Base-by-base conservation (phyloP, 2,113 vertebrate species). In the Bagarius yarrelli region DNA sequence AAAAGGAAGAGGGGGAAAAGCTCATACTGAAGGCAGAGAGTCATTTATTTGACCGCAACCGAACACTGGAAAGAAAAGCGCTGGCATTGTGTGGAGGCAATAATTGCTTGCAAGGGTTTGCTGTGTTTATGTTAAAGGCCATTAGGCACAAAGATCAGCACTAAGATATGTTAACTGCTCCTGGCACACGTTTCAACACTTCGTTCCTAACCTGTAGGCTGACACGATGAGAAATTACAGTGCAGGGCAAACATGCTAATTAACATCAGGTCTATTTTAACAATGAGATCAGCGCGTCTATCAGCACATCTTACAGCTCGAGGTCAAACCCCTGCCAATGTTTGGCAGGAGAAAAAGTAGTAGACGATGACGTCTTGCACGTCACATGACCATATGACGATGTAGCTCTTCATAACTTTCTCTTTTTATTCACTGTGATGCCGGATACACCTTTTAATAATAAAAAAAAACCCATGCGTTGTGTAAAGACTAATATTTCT, bases 41-140 rank as follows among this genome's bases (percentile, higher is more conserved):
- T 91, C 89, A 90, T 91, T 93, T 90, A 85, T 90, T 92, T 91
- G 84, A 91, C 90, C 88, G 87, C 90, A 92, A 92, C 92, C 92
- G 91, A 92, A 91, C 83, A 87, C 85, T 91, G 91, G 89, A 91
- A 87, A 87, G 87, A 89, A 84, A 90, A 83, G 85, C 84, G 85
- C 83, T 86, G 88, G 87, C 85, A 87, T 91, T 93, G 92, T 92
- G 91, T 91, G 87, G 91, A 90, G 86, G 89, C 88, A 92, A 90
- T 92, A 92, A 94, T 91, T 93, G 91, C 91, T 91, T 90, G 89
- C 91, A 91, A 91, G 91, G 87, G 89, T 91, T 90, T 60, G 81
- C 88, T 86, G 88, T 92, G 90, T 92, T 93, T 93, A 94, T 79
- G 86, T 92, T 91, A 86, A 89, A 89, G 89, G 87, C 91, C 91